phyloP scores from a whole-genome alignment of 2,113 vertebrate species.

The Phocoena phocoena region DNA sequence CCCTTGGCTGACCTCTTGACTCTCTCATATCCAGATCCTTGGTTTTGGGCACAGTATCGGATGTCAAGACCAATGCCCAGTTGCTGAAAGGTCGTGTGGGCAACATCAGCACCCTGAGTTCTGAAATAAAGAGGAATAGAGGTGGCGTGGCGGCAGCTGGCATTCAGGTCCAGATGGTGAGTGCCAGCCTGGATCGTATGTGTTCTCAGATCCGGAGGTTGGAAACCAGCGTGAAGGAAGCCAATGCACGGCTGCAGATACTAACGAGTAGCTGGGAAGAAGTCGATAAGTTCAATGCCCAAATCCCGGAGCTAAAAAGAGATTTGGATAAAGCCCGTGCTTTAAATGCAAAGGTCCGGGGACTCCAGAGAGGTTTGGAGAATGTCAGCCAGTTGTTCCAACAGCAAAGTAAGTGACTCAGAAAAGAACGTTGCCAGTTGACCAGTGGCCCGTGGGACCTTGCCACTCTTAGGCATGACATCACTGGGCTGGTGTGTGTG shows the following conservation, averaged over 20 bases:
- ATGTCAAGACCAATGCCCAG: constrained; percentile 26
- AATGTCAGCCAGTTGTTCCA: constrained; percentile 2
- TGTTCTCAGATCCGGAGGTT: not conserved
- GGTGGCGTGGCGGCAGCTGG: not conserved
- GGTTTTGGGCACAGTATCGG: constrained; percentile 39
- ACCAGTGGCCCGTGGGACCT: not conserved
- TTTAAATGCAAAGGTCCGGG: constrained; percentile 54
- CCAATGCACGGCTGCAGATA: not conserved
- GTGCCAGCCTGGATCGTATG: not conserved
- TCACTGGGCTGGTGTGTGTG: not conserved
- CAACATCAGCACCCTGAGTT: constrained; percentile 55
- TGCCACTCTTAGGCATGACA: not conserved
- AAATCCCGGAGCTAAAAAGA: constrained; percentile 62
- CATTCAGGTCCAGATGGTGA: not conserved
- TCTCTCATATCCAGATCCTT: constrained; percentile 64
- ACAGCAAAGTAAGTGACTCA: constrained; percentile 64
- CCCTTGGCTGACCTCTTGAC: not conserved
- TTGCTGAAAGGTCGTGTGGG: constrained; percentile 52
- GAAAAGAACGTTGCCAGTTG: not conserved
- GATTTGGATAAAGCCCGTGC: constrained; percentile 64
- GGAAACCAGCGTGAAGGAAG: not conserved
- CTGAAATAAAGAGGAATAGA: constrained; percentile 44
- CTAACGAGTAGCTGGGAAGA: constrained; percentile 43
- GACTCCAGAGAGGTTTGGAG: constrained; percentile 59
- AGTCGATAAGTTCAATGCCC: not conserved